These are phyloP conservation scores for Pimephales promelas DNA, from an alignment of 2,113 vertebrate genomes.

Conservation along the genomic window DNA sequence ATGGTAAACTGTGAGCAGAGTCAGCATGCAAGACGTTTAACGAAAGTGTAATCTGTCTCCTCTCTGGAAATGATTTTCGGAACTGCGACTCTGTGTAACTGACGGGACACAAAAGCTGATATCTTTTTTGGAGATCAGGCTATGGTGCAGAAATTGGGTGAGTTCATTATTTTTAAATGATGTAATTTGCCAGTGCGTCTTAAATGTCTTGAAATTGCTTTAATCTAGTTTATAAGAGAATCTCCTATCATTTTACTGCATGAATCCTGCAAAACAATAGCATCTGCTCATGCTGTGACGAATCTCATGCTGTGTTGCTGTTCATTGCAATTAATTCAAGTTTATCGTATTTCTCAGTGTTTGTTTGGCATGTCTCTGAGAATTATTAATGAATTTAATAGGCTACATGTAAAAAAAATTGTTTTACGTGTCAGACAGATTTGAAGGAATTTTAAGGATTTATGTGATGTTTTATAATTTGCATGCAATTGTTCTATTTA, in stretches of 20 bases:
- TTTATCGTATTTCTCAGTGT: not conserved
- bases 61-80: not conserved
- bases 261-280: not conserved
- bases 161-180: not conserved
- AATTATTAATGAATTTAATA: no score
- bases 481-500: not conserved
- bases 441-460: not conserved
- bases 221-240: not conserved
- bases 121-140: not conserved
- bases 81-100: not conserved
- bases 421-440: not conserved
- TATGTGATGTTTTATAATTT: not conserved
- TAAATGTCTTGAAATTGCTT: not conserved
- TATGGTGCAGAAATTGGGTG: slow-evolving; percentile 18
- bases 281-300: not conserved
- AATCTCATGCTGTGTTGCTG: slow-evolving; percentile 10
- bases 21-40: slow-evolving; percentile 2
- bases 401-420: no score
- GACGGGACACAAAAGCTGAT: not conserved
- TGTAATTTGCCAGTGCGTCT: not conserved
- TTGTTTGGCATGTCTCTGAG: not conserved
- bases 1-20: slow-evolving; percentile 8
- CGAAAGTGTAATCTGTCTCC: slow-evolving; percentile 9
- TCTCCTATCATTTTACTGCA: not conserved
- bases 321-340: not conserved